Conservation (phyloP, 2,888 invertebrate species). For the Congeria kusceri region DNA sequence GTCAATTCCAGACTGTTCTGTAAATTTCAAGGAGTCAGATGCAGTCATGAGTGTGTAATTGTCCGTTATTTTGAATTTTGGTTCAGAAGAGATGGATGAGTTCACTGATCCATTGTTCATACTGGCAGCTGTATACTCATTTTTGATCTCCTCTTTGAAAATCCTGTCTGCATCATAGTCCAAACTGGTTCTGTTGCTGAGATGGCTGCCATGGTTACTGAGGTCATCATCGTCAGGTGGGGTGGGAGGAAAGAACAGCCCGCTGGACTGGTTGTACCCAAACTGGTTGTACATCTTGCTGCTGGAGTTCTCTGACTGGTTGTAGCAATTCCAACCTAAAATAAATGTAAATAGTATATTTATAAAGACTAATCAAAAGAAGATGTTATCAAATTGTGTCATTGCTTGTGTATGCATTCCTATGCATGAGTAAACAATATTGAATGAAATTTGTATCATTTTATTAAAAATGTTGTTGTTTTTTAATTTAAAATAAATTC, state of each 20-base stretch:
- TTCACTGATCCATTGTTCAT: neutral
- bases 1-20: neutral
- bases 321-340: constrained; percentile 3
- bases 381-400: too few relatives aligned
- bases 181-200: constrained; percentile 36
- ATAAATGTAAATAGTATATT: neutral
- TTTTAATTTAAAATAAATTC: too few relatives aligned
- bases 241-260: constrained; percentile 54
- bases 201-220: constrained; percentile 27
- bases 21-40: neutral
- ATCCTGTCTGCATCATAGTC: constrained; percentile 24
- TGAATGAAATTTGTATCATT: too few relatives aligned
- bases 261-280: constrained; percentile 20
- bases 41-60: too few relatives aligned
- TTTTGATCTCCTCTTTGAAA: neutral
- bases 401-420: too few relatives aligned
- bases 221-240: constrained; percentile 59
- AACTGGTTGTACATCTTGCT: neutral
- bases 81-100: neutral
- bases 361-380: too few relatives aligned
- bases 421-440: too few relatives aligned
- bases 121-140: too few relatives aligned
- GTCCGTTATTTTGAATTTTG: too few relatives aligned
- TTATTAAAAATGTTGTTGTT: too few relatives aligned
- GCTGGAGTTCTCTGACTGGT: neutral